Evolutionary conservation across 2,113 vertebrate genomes (phyloP), one percentile per base, ranked within the genome.

Genomic region (Scartelaos histophorus): DNA sequence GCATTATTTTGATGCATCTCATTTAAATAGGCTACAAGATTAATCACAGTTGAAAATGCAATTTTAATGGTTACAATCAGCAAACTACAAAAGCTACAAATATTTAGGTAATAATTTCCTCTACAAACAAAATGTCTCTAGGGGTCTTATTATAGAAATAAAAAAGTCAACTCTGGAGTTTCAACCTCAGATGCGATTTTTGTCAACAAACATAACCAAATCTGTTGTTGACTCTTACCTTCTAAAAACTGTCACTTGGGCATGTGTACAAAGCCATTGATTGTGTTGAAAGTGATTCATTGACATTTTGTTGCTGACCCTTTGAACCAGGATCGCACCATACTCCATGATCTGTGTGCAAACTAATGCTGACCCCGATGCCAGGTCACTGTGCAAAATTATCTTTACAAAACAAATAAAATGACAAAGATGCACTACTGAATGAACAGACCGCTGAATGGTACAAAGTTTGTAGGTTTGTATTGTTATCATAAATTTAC

Each of bases 221-320:
- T 29, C 29, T 29, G 29, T 4, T 29, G 4, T 29, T 29, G 29
- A 29, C 4, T 43, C 7, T 43, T 43, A 43, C 10, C 7, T 43
- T 43, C 7, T 10, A 43, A 13, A 22, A 13, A 6, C 11, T 58
- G 25, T 5, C 24, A 17, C 58, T 61, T 15, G 58, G 22, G 12
- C 15, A 61, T 61, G 58, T 61, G 58, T 25, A 34, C 58, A 61
- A 17, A 61, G 25, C 25, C 58, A 34, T 5, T 61, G 58, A 61
- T 61, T 61, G 58, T 61, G 58, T 17, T 34, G 5, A 34, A 61
- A 61, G 58, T 61, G 58, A 61, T 61, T 61, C 7, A 34, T 34
- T 61, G 58, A 34, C 16, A 16, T 61, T 61, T 25, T 29, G 21
- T 7, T 17, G 58, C 7, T 61, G 58, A 61, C 15, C 57, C 57